phyloP scores from a whole-genome alignment of 1,140 invertebrate species.

The Lepidurus packardi region DNA sequence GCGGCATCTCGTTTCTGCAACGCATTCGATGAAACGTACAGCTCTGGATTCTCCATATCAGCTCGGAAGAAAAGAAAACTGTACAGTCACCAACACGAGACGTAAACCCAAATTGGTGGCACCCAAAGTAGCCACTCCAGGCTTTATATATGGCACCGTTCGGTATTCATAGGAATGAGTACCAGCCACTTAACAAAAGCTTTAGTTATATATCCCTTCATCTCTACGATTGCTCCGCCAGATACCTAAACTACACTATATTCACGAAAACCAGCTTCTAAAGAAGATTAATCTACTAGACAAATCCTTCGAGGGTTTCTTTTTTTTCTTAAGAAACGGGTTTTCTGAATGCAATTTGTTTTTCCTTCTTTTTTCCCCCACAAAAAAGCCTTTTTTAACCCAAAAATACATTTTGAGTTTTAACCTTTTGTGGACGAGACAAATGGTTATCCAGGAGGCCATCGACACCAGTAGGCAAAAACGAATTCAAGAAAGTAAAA shows the following conservation, averaged over 20 bases:
- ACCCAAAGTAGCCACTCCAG: background rate
- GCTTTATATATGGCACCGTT: background rate
- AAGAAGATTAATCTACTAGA: too few species aligned
- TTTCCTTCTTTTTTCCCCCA: too few species aligned
- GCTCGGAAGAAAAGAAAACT: constrained; percentile 2
- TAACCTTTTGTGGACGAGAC: too few species aligned
- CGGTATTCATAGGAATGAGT: background rate
- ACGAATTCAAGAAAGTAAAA: background rate
- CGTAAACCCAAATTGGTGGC: background rate
- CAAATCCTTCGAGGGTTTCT: too few species aligned
- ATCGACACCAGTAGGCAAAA: background rate
- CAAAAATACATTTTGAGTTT: too few species aligned
- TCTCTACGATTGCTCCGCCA: background rate
- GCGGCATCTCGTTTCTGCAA: constrained; percentile 62
- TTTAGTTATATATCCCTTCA: background rate
- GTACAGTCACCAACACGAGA: constrained; percentile 21
- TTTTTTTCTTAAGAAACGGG: too few species aligned
- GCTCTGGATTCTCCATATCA: constrained; percentile 56
- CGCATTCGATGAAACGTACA: constrained; percentile 58
- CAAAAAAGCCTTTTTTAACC: too few species aligned
- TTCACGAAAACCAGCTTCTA: too few species aligned
- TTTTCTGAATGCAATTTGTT: too few species aligned
- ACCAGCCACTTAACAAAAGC: background rate
- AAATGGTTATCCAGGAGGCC: too few species aligned
- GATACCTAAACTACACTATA: background rate